Evolutionary conservation across 2,888 invertebrate genomes (phyloP), one percentile per base, ranked within the genome.

Genomic region (Polylopha cassiicola): DNA sequence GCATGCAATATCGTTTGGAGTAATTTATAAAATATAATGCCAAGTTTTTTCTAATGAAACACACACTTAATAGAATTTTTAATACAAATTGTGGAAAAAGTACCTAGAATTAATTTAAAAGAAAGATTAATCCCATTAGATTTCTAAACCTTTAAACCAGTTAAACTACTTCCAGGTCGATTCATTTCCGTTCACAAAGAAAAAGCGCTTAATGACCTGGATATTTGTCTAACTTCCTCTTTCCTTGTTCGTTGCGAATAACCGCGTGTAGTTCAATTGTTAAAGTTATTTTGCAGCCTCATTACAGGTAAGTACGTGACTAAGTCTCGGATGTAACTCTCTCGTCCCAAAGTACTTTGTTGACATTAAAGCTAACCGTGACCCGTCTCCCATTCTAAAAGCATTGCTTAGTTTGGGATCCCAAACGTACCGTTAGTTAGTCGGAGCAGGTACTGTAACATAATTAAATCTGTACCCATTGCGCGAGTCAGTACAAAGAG

Each of bases 41-140:
- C n/a, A n/a, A n/a, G n/a, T n/a, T n/a, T n/a, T n/a, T n/a, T n/a
- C n/a, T n/a, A n/a, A n/a, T n/a, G n/a, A n/a, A n/a, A n/a, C n/a
- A n/a, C n/a, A n/a, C n/a, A n/a, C n/a, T n/a, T n/a, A n/a, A n/a
- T n/a, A n/a, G n/a, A n/a, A n/a, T n/a, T n/a, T n/a, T n/a, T n/a
- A n/a, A n/a, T n/a, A n/a, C n/a, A n/a, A n/a, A n/a, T n/a, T n/a
- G n/a, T n/a, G n/a, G n/a, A n/a, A n/a, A n/a, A n/a, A n/a, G 8
- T 21, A 1, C 47, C 43, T 8, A 23, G 8, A 24, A 47, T 36
- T 39, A 33, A 39, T 23, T 4, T 28, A 7, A 5, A 16, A 38
- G 34, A 37, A 43, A 31, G 37, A 9, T 31, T 8, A 21, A 48
- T 48, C 45, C 48, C 44, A 41, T 48, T 48, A 37, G n/a, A 16